A percentile compares a stretch with the other conserved stretches of the same genome.
phyloP scores from a whole-genome alignment of 2,797 vertebrate species.

The Danio tinwini region DNA sequence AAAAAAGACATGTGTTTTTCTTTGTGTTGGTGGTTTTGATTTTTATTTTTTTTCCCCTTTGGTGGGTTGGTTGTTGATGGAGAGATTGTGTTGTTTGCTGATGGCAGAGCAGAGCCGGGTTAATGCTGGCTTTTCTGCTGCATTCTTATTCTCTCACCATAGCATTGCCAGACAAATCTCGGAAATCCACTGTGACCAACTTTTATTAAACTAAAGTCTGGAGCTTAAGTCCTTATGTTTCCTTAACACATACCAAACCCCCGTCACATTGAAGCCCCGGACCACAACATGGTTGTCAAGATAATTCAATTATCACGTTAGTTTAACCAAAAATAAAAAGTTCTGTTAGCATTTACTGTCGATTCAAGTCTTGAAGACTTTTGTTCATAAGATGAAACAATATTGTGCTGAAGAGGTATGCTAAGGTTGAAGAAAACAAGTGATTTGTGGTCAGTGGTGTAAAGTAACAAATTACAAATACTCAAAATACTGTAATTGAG shows the following conservation, averaged over 20 bases:
- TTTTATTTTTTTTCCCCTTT: background rate
- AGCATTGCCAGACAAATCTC: background rate
- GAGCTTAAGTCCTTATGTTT: background rate
- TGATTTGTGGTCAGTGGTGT: no score
- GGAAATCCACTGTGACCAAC: background rate
- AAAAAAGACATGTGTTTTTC: conserved; percentile 1
- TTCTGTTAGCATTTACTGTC: background rate
- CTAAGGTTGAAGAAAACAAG: no score
- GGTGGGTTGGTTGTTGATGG: background rate
- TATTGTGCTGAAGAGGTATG: no score
- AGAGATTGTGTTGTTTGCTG: background rate
- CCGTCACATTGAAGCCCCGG: background rate
- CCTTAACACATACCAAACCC: background rate
- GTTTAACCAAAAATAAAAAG: background rate
- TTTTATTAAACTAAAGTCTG: background rate
- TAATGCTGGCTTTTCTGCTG: background rate
- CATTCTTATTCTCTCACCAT: background rate
- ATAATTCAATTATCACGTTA: background rate
- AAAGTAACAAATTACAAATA: no score
- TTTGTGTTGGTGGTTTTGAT: background rate
- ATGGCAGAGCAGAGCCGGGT: background rate
- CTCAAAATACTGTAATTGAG: no score
- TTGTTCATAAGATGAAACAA: background rate
- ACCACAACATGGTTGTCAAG: background rate
- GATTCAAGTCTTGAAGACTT: background rate